These are phyloP conservation scores for Halictus rubicundus DNA, from an alignment of 1,140 invertebrate genomes.

Conservation along the genomic window DNA sequence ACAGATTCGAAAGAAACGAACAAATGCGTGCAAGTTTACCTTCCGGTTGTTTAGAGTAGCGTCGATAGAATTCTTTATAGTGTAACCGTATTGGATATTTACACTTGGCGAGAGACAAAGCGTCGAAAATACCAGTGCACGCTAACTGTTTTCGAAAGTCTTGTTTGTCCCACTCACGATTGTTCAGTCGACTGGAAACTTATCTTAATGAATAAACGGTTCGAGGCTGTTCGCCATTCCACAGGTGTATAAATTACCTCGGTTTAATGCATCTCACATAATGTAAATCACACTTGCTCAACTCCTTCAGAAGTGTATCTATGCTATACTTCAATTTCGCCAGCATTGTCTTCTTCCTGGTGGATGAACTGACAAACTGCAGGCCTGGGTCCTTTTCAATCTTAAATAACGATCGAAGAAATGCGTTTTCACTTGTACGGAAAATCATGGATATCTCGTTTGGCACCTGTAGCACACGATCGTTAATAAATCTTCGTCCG, in stretches of 20 bases:
- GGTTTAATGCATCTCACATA: constrained; percentile 71
- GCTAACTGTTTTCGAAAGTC: constrained; percentile 67
- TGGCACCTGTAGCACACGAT: constrained; percentile 34
- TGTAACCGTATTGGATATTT: constrained; percentile 64
- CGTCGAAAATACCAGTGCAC: constrained; percentile 65
- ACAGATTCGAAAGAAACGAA: background rate
- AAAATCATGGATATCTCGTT: constrained; percentile 43
- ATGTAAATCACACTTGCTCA: constrained; percentile 69
- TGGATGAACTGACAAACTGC: constrained; percentile 38
- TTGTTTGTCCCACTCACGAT: constrained; percentile 31
- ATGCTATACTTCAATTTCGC: constrained; percentile 68
- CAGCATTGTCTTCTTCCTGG: constrained; percentile 67
- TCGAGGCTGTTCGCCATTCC: background rate
- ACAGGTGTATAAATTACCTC: constrained; percentile 54
- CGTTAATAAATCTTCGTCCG: background rate
- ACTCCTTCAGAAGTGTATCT: constrained; percentile 64
- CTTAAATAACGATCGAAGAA: constrained; percentile 35
- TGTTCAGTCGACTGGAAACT: constrained; percentile 14
- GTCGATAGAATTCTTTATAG: constrained; percentile 64
- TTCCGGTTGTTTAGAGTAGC: constrained; percentile 24
- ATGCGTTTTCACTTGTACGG: constrained; percentile 35
- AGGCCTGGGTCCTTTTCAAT: background rate
- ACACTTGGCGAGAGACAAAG: constrained; percentile 63
- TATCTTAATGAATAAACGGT: constrained; percentile 6
- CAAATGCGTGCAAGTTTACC: background rate